Evolutionary conservation across 2,888 invertebrate genomes (phyloP).

Genomic region (Syritta pipiens): DNA sequence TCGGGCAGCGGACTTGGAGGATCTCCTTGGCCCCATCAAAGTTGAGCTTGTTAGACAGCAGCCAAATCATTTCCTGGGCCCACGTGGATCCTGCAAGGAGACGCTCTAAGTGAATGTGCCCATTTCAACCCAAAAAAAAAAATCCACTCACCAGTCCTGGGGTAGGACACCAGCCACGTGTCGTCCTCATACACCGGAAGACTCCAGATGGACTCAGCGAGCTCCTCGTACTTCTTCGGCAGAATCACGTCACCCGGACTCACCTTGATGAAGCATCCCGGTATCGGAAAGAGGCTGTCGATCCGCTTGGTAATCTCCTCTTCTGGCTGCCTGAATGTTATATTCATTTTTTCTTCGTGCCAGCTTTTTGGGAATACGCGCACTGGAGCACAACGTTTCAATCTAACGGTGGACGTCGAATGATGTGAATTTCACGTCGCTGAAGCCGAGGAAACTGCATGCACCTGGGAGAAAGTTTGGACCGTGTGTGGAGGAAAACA

Average conservation of each 20-base stretch:
- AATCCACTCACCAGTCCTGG: slow-evolving; percentile 87
- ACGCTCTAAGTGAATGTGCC: background rate
- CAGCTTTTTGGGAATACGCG: too few species aligned
- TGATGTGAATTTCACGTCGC: too few species aligned
- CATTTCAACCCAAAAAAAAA: background rate
- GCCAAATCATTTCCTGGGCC: slow-evolving; percentile 96
- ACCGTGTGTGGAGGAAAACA: too few species aligned
- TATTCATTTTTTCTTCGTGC: slow-evolving; percentile 73
- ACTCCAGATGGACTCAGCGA: slow-evolving; percentile 85
- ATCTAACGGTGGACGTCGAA: background rate
- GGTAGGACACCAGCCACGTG: slow-evolving; percentile 92
- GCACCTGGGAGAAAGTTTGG: slow-evolving; percentile 47
- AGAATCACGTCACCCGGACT: slow-evolving; percentile 86
- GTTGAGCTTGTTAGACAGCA: slow-evolving; percentile 90
- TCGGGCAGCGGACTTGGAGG: slow-evolving; percentile 83
- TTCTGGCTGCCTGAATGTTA: slow-evolving; percentile 82
- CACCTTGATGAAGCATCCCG: slow-evolving; percentile 86
- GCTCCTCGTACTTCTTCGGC: slow-evolving; percentile 84
- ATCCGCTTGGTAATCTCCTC: slow-evolving; percentile 82
- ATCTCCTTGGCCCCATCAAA: slow-evolving; percentile 85
- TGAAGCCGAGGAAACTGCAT: too few species aligned
- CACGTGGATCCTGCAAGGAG: slow-evolving; percentile 88
- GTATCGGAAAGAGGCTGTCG: slow-evolving; percentile 85
- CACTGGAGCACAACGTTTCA: slow-evolving; percentile 18
- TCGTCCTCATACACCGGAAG: slow-evolving; percentile 87